Percentiles rank a stretch among this genome's conserved stretches.
phyloP scores from a whole-genome alignment of 2,888 invertebrate species.

The Drosophila glabriapex region DNA sequence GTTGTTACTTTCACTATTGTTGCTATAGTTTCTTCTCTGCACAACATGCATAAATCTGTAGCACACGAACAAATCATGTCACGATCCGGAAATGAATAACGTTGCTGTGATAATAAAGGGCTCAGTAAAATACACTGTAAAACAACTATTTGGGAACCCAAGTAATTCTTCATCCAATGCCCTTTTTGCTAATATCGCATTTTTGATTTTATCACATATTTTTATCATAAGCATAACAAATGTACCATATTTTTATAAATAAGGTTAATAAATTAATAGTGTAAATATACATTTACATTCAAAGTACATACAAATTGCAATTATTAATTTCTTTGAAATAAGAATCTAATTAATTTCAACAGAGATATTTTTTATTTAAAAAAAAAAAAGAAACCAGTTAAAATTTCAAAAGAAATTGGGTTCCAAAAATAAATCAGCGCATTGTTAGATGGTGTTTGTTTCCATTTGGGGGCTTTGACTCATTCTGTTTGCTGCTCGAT shows the following conservation, averaged over 20 bases:
- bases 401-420: constrained; percentile 9
- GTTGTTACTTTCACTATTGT: constrained; percentile 21
- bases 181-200: neutral
- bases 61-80: constrained; percentile 56
- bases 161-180: neutral
- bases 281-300: neutral
- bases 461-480: constrained; percentile 4
- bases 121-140: neutral
- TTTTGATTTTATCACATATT: neutral
- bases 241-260: neutral
- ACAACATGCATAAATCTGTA: constrained; percentile 48
- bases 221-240: neutral
- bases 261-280: neutral
- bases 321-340: neutral
- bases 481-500: constrained; percentile 7
- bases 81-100: constrained; percentile 54
- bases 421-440: constrained; percentile 18
- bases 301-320: neutral
- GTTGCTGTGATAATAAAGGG: neutral
- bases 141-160: neutral
- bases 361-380: neutral
- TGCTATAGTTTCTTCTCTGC: constrained; percentile 19
- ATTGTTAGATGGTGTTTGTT: constrained; percentile 13
- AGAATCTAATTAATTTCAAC: constrained; percentile 2
- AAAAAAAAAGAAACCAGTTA: neutral